Percentiles rank a stretch among this genome's conserved stretches.
Evolutionary conservation across 2,113 vertebrate species (phyloP).

Genomic region (Pao palembangensis): DNA sequence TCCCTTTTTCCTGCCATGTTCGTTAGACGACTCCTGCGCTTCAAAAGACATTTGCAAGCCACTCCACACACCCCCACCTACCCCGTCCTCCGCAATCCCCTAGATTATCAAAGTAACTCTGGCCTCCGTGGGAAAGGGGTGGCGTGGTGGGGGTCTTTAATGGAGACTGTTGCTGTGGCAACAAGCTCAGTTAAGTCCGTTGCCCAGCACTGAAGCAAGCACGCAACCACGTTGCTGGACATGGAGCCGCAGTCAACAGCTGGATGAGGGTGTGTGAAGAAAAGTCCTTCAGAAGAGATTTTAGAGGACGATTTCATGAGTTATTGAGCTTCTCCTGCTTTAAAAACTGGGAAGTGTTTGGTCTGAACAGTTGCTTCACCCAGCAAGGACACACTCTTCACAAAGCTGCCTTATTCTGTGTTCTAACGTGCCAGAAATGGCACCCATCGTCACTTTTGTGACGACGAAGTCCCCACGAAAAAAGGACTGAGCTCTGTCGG

Average conservation of each 20-base stretch:
- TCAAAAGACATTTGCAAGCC: conserved; percentile 53
- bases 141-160: conserved; percentile 57
- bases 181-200: conserved; percentile 62
- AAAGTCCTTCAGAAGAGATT: conserved; percentile 2
- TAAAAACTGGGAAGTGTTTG: background rate
- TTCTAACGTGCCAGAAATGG: conserved; percentile 3
- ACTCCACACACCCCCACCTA: conserved; percentile 47
- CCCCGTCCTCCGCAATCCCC: conserved; percentile 62
- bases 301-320: background rate
- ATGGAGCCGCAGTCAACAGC: conserved; percentile 42
- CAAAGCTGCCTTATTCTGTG: background rate
- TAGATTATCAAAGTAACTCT: conserved; percentile 69
- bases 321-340: conserved; percentile 1
- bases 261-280: conserved; percentile 2
- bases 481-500: conserved; percentile 4
- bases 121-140: conserved; percentile 25
- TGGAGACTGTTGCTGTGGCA: conserved; percentile 70
- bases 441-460: background rate
- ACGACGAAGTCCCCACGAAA: conserved; percentile 12
- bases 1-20: conserved; percentile 26
- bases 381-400: background rate
- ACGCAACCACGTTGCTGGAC: conserved; percentile 44
- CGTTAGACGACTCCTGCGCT: conserved; percentile 40
- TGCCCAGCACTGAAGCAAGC: conserved; percentile 51
- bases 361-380: conserved; percentile 13